Conservation (phyloP, 2,888 invertebrate species). For the Isoperla grammatica region DNA sequence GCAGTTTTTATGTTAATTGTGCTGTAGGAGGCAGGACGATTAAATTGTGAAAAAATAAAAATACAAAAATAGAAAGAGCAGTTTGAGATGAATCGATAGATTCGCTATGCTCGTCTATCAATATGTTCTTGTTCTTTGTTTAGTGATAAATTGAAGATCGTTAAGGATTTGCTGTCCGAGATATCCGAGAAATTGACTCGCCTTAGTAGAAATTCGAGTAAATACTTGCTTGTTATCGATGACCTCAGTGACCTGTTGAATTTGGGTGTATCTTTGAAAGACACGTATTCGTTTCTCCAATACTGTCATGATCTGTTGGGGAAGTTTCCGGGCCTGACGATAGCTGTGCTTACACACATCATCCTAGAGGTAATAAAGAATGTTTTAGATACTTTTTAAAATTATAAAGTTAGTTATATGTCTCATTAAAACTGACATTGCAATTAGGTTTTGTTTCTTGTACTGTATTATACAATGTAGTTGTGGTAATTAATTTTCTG, state of each 20-base stretch:
- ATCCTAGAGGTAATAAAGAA: constrained; percentile 15
- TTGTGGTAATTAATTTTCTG: too few relatives aligned
- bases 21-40: too few relatives aligned
- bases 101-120: too few relatives aligned
- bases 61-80: too few relatives aligned
- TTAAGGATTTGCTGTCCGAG: constrained; percentile 44
- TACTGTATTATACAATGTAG: not conserved
- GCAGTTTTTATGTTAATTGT: too few relatives aligned
- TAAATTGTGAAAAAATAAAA: too few relatives aligned
- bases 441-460: not conserved
- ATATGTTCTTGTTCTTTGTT: not conserved
- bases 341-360: constrained; percentile 21
- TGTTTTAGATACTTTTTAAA: too few relatives aligned
- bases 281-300: constrained; percentile 50
- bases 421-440: not conserved
- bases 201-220: constrained; percentile 42
- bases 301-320: constrained; percentile 42
- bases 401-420: too few relatives aligned
- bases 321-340: constrained; percentile 1
- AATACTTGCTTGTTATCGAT: constrained; percentile 60
- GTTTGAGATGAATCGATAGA: too few relatives aligned
- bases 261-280: constrained; percentile 50
- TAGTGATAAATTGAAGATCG: constrained; percentile 34
- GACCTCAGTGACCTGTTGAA: constrained; percentile 67
- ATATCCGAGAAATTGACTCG: constrained; percentile 44